phyloP scores from a whole-genome alignment of 2,113 vertebrate genomes.

The Smithornis capensis region DNA sequence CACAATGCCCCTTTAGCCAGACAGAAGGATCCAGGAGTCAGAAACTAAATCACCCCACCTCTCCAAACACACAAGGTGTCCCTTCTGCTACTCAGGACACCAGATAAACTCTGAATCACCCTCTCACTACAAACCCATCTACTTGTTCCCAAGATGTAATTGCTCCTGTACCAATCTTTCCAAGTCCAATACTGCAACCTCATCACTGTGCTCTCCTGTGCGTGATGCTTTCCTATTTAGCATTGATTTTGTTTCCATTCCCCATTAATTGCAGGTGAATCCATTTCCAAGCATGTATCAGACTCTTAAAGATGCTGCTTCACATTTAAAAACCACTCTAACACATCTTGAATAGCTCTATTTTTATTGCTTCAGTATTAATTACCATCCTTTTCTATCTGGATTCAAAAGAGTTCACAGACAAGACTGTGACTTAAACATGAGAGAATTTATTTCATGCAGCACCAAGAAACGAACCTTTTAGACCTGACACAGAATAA shows the following conservation, averaged over 20 bases:
- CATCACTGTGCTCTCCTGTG: constrained; percentile 3
- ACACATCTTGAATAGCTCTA: neutral
- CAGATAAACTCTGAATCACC: neutral
- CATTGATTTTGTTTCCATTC: constrained; percentile 48
- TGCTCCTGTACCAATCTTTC: neutral
- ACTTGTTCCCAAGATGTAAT: neutral
- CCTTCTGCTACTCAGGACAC: neutral
- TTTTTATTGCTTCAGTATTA: constrained; percentile 5
- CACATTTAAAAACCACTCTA: neutral
- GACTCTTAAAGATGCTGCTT: neutral
- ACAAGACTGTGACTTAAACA: neutral
- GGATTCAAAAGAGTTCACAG: neutral
- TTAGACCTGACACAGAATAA: neutral
- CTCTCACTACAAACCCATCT: neutral
- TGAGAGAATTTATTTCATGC: neutral
- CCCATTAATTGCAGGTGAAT: constrained; percentile 32
- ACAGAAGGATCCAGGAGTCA: neutral
- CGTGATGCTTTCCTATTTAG: neutral
- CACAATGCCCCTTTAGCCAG: neutral
- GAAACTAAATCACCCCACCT: neutral
- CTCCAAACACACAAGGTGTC: neutral
- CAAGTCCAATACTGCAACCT: neutral
- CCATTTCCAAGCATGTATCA: neutral
- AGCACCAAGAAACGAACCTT: neutral
- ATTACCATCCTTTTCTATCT: neutral